These are phyloP conservation scores for Phortica variegata DNA, from an alignment of 1,140 invertebrate species.

Conservation along the genomic window DNA sequence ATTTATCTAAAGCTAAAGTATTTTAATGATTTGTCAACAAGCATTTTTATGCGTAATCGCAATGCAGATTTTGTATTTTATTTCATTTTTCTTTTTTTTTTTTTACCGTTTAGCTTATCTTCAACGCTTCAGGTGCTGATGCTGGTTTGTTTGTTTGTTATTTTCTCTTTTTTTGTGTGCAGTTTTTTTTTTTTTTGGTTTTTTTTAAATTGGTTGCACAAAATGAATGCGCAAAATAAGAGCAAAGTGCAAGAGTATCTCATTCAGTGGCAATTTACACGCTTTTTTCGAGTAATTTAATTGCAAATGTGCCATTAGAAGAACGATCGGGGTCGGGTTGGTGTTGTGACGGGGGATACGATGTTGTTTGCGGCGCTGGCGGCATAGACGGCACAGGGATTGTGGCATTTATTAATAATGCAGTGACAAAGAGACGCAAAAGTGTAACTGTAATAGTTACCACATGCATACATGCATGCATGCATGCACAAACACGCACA, in stretches of 20 bases:
- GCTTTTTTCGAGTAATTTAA: constrained; percentile 53
- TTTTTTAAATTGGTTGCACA: too few species aligned
- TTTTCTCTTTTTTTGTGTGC: too few species aligned
- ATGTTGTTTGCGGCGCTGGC: not conserved
- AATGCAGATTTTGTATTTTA: too few species aligned
- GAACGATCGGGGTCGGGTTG: constrained; percentile 19
- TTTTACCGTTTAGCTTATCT: not conserved
- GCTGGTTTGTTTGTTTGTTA: too few species aligned
- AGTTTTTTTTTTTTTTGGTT: too few species aligned
- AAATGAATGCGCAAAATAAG: not conserved
- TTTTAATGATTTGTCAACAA: too few species aligned
- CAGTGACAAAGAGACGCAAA: too few species aligned
- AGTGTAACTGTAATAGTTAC: too few species aligned
- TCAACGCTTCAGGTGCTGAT: not conserved
- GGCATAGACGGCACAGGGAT: not conserved
- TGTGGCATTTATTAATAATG: not conserved
- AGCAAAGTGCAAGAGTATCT: not conserved
- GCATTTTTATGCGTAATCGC: too few species aligned
- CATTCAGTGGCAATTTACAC: constrained; percentile 52
- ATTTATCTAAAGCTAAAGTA: not conserved
- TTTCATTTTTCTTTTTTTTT: too few species aligned
- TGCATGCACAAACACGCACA: too few species aligned
- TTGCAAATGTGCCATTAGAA: constrained; percentile 48
- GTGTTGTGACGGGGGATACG: constrained; percentile 4
- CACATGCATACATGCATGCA: too few species aligned